A percentile compares a stretch with the other conserved stretches of the same genome.
These are phyloP conservation scores for Rotaria magnacalcarata DNA, from an alignment of 2,888 invertebrate species.

Conservation along the genomic window DNA sequence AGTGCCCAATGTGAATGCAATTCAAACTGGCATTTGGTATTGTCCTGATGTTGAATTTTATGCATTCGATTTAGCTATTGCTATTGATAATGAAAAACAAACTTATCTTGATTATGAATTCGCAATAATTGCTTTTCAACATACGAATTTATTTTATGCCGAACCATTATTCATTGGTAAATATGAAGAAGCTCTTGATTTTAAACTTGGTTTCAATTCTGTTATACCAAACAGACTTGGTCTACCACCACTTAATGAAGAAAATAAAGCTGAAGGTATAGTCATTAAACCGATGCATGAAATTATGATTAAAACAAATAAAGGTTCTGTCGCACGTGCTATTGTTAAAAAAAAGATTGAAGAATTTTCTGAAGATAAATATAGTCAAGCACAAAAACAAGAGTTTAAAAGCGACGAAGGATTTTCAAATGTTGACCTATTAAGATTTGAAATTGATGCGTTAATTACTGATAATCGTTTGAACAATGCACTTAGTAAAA, in stretches of 20 bases:
- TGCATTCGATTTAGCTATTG: not conserved
- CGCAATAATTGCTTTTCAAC: not conserved
- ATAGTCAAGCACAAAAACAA: not conserved
- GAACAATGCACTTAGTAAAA: not conserved
- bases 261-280: not conserved
- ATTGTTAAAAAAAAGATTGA: not conserved
- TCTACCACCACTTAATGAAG: not conserved
- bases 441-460: constrained; percentile 11
- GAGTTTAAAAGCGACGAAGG: not conserved
- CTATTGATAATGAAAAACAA: not conserved
- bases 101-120: not conserved
- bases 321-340: not conserved
- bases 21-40: constrained; percentile 12
- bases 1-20: not conserved
- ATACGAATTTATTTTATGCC: not conserved
- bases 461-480: constrained; percentile 5
- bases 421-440: not conserved
- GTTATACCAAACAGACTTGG: not conserved
- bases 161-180: constrained; percentile 17
- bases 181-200: constrained; percentile 1
- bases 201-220: not conserved
- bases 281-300: not conserved
- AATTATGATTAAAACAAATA: not conserved
- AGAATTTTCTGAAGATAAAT: constrained; percentile 11
- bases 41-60: constrained; percentile 8